Percentiles rank a stretch among this genome's conserved stretches.
phyloP scores from a whole-genome alignment of 1,140 invertebrate genomes.

The Mya arenaria region DNA sequence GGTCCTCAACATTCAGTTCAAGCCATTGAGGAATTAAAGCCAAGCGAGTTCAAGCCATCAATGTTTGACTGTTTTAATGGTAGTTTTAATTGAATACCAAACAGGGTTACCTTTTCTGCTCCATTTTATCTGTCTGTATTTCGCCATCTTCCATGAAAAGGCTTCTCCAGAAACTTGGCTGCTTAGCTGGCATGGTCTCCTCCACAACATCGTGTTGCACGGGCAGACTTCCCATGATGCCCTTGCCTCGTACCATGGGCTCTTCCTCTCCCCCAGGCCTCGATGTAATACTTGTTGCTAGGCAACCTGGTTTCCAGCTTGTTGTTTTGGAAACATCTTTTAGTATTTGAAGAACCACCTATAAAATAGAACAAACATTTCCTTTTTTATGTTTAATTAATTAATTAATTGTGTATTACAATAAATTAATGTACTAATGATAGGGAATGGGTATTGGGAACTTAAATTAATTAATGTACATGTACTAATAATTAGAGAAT shows the following conservation, averaged over 20 bases:
- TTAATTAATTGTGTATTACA: no score
- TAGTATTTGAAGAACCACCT: slow-evolving; percentile 68
- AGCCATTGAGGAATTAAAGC: no score
- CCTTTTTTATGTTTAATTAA: no score
- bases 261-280: slow-evolving; percentile 53
- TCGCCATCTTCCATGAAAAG: neutral
- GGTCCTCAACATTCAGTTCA: no score
- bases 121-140: slow-evolving; percentile 38
- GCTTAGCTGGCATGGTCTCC: slow-evolving; percentile 45
- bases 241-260: slow-evolving; percentile 36
- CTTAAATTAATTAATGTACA: no score
- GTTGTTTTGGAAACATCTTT: slow-evolving; percentile 67
- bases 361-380: slow-evolving; percentile 42
- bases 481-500: no score
- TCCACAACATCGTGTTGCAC: slow-evolving; percentile 68
- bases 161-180: neutral
- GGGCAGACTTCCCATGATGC: slow-evolving; percentile 55
- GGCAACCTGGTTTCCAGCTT: slow-evolving; percentile 71
- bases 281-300: slow-evolving; percentile 62
- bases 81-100: no score
- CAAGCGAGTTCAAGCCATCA: no score
- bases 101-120: slow-evolving; percentile 57
- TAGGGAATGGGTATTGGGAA: no score
- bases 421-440: no score
- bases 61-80: no score